Evolutionary conservation across 2,888 invertebrate genomes (phyloP), one percentile per base, ranked within the genome.

Genomic region (Capitulum mitella): DNA sequence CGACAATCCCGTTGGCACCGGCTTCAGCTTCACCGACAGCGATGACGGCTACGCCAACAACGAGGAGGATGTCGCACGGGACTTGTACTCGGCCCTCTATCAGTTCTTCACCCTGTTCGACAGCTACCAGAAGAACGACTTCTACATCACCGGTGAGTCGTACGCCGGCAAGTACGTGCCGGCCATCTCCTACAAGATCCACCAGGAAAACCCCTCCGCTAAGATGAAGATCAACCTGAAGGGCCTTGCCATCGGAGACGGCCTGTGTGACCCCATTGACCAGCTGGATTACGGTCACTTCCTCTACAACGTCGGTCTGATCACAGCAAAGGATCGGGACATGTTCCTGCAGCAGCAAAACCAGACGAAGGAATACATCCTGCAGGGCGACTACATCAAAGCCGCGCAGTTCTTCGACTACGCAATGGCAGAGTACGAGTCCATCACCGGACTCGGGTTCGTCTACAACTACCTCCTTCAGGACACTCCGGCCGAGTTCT

Each of bases 391-490:
- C 29, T 48, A 29, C 43, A 0, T 26, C 5, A 14, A 29, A 22
- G 76, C 46, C 8, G 5, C 5, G 12, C 12, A 14, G 29, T 0
- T 6, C 5, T 46, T 76, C 46, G 43, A 14, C 29, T 16, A 3
- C 1, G 76, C 46, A 8, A 76, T 76, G 76, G 43, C 14, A 19
- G 46, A 29, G n/a, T 76, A 46, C 46, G 12, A 12, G 3, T 1
- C 16, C 1, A 46, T 90, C 82, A 92, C 93, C 2, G 94, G 94
- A 0, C 92, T 92, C 79, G 86, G 90, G 37, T 91, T 91, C 83
- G 92, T 92, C 83, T 93, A 90, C 84, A 93, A 94, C 84, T 92
- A 89, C 84, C 85, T 95, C 32, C 87, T 89, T 78, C 88, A 90
- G 0, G 87, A 89, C 78, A 90, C 90, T 77, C 85, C 85, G 1